phyloP scores from a whole-genome alignment of 2,113 vertebrate species.

The Propithecus coquereli region DNA sequence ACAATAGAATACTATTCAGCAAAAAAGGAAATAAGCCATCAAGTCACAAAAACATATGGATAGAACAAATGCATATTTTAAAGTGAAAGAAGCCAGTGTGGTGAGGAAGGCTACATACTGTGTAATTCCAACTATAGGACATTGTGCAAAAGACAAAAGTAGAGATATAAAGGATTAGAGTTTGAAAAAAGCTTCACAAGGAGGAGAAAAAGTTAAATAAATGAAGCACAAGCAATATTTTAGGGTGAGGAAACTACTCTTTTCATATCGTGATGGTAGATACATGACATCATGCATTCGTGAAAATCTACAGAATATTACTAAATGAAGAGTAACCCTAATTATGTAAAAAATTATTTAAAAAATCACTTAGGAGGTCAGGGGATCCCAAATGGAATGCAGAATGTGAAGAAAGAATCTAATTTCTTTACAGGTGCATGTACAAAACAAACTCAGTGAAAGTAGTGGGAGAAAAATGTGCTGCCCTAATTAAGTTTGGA shows the following conservation, averaged over 20 bases:
- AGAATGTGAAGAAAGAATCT: not conserved
- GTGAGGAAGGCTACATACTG: not conserved
- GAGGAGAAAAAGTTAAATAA: not conserved
- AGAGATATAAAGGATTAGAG: not conserved
- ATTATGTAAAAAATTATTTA: not conserved
- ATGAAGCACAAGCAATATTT: not conserved
- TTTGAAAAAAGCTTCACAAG: not conserved
- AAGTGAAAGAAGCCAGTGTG: not conserved
- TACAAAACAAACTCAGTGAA: not conserved
- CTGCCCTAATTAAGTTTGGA: not conserved
- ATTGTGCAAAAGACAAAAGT: not conserved
- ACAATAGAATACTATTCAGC: not conserved
- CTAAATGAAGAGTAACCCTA: not conserved
- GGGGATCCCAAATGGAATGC: not conserved
- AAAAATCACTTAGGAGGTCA: not conserved
- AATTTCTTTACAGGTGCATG: not conserved
- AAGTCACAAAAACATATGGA: not conserved
- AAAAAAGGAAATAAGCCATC: not conserved
- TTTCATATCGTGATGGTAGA: not conserved
- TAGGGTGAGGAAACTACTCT: not conserved
- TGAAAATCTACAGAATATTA: not conserved
- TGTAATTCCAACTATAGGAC: not conserved
- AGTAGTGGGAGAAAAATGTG: not conserved
- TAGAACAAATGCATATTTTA: not conserved
- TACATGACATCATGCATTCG: not conserved